A percentile compares a stretch with the other conserved stretches of the same genome.
phyloP scores from a whole-genome alignment of 2,888 invertebrate species.

The Sabatieria punctata region DNA sequence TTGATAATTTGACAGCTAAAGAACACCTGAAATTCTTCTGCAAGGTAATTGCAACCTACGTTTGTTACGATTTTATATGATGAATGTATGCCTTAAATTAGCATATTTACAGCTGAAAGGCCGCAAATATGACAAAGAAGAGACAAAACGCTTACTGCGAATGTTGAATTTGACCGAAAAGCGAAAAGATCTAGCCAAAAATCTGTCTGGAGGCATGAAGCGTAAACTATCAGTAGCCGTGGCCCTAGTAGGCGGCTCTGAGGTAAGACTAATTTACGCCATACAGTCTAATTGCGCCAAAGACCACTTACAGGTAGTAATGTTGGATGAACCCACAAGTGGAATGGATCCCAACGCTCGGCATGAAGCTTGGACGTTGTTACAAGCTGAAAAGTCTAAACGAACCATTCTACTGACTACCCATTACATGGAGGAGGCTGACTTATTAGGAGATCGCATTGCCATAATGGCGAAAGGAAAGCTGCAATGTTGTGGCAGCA shows the following conservation, averaged over 20 bases:
- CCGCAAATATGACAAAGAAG: constrained; percentile 40
- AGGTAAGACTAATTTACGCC: too few species aligned
- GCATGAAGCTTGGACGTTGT: constrained; percentile 52
- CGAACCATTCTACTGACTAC: constrained; percentile 63
- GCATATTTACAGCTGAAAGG: constrained; percentile 47
- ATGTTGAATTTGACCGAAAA: constrained; percentile 50
- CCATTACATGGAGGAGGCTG: constrained; percentile 81
- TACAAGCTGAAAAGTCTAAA: constrained; percentile 42
- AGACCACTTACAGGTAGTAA: too few species aligned
- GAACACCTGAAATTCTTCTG: constrained; percentile 69
- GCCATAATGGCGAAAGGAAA: constrained; percentile 68
- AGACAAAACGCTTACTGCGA: constrained; percentile 47
- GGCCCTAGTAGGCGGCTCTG: constrained; percentile 53
- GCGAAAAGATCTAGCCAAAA: constrained; percentile 41
- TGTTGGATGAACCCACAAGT: constrained; percentile 25
- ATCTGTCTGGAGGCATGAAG: constrained; percentile 57
- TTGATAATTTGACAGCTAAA: constrained; percentile 58
- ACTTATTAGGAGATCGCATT: constrained; percentile 43
- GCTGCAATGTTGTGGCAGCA: constrained; percentile 60
- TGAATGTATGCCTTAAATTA: too few species aligned
- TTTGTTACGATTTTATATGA: too few species aligned
- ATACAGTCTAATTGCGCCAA: too few species aligned
- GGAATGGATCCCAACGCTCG: constrained; percentile 44
- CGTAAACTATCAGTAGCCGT: constrained; percentile 54
- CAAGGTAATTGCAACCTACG: too few species aligned